Conservation (phyloP, 1,140 invertebrate genomes). For the Lepidostoma basale region DNA sequence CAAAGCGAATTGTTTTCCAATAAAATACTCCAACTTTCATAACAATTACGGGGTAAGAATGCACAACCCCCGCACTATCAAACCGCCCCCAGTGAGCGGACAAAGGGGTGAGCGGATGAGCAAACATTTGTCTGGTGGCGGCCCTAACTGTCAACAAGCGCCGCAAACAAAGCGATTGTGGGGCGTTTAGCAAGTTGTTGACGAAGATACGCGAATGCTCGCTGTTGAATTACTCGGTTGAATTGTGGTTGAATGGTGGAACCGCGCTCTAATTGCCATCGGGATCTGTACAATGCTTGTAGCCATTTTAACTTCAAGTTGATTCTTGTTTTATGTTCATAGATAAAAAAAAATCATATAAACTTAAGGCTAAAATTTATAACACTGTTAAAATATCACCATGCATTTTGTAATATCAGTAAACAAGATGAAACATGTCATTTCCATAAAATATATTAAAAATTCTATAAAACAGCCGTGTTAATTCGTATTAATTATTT, state of each 20-base stretch:
- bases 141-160: conserved; percentile 23
- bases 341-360: neutral
- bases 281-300: no score
- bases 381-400: neutral
- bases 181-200: conserved; percentile 16
- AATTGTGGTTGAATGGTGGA: neutral
- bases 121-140: conserved; percentile 37
- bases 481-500: neutral
- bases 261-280: neutral
- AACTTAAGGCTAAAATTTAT: neutral
- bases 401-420: neutral
- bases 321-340: neutral
- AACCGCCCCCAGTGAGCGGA: neutral
- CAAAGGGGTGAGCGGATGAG: conserved; percentile 14
- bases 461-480: no score
- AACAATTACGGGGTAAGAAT: neutral
- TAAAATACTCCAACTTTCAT: neutral
- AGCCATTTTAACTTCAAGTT: no score
- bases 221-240: neutral
- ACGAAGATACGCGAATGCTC: neutral
- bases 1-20: neutral
- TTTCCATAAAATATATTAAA: neutral
- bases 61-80: neutral
- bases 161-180: conserved; percentile 16
- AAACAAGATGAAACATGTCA: neutral